Percentiles rank a stretch among this genome's conserved stretches.
Conservation (phyloP, 1,140 invertebrate species). For the Chlorops oryzae region DNA sequence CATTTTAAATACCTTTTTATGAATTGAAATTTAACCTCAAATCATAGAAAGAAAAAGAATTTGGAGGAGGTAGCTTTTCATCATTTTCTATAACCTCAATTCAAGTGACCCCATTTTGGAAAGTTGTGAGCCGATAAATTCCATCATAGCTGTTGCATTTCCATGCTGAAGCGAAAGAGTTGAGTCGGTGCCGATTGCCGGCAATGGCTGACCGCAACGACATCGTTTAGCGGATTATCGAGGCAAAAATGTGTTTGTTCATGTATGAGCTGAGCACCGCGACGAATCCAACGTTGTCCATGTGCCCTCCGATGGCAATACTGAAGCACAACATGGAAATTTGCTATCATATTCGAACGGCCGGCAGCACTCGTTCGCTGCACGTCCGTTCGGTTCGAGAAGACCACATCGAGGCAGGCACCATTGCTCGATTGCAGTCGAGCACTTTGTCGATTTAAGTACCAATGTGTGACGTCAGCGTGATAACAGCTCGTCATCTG, state of each 20-base stretch:
- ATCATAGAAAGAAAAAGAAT: too few species aligned
- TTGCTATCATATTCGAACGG: not conserved
- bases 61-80: too few species aligned
- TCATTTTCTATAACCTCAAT: too few species aligned
- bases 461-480: constrained; percentile 28
- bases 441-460: constrained; percentile 15
- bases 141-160: constrained; percentile 6
- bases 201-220: constrained; percentile 25
- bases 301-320: not conserved
- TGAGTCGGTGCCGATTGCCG: constrained; percentile 26
- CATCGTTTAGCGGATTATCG: constrained; percentile 31
- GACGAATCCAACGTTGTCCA: constrained; percentile 28
- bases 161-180: constrained; percentile 32
- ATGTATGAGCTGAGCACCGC: constrained; percentile 27
- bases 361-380: not conserved
- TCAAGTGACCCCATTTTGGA: too few species aligned
- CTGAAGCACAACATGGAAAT: constrained; percentile 2
- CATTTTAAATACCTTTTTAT: too few species aligned
- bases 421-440: constrained; percentile 7
- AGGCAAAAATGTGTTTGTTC: constrained; percentile 29
- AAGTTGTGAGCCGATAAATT: too few species aligned
- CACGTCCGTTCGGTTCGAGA: not conserved
- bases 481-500: constrained; percentile 25
- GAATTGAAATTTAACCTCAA: too few species aligned
- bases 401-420: constrained; percentile 7